Base-by-base conservation (phyloP, 1,140 invertebrate species). In the Drosophila tristis region DNA sequence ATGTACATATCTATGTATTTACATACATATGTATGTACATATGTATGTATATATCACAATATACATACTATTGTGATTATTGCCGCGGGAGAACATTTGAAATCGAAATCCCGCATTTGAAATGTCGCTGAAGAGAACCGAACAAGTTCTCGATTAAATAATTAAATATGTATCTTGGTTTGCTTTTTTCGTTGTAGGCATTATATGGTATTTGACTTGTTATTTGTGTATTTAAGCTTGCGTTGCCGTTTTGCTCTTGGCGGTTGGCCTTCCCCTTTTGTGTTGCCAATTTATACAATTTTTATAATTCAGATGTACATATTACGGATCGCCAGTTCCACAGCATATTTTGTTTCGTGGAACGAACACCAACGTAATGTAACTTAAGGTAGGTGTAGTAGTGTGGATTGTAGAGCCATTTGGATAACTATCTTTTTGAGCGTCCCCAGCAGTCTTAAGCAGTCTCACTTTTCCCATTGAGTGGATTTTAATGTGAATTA, bases 141-240 rank as follows among this genome's bases (percentile, higher is more conserved):
- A 86, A 86, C 82, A 87, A 86, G 82, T 86, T 86, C 78, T 87
- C 78, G 68, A 63, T 63, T 64, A 87, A 72, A 78, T 75, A 81
- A 81, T 81, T 79, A 84, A 67, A 84, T 59, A 78, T 73, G 59
- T 70, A 60, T 59, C 47, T 67, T 62, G 51, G 49, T 25, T 25
- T 25, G 45, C 51, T 60, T 25, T 56, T 65, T 47, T 65, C 49
- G 35, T 51, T 57, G 8, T 31, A 9, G 31, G 2, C 31, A 31
- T 9, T 31, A 31, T 31, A 31, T 31, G 29, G 59, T 58, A 48
- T 80, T 66, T 51, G 43, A 47, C 79, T 82, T 68, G 50, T 82
- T 82, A 84, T 84, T 72, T 56, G 31, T 77, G 63, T 68, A 53
- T 80, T 80, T 72, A 56, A 8, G 31, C 31, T 31, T 8, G 7